Evolutionary conservation across 1,140 invertebrate genomes (phyloP), one percentile per base, ranked within the genome.

Genomic region (Heliconius congener): DNA sequence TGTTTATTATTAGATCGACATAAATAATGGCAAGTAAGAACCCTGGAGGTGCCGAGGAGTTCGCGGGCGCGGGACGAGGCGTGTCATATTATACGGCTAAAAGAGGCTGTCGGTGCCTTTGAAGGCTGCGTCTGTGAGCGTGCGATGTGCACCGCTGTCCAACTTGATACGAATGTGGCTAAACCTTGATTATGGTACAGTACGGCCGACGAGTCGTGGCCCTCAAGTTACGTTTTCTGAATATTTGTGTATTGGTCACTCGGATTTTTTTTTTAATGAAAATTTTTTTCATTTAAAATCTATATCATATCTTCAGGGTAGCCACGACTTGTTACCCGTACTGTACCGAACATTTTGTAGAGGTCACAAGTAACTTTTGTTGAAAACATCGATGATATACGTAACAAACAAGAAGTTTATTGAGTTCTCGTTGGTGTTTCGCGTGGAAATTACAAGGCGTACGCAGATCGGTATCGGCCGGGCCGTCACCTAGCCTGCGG

Each of bases 61-160:
- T 89, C 80, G 88, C 86, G 87, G 87, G 89, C 84, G 84, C 81
- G 85, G 89, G 87, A 84, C 86, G 88, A 87, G 85, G 87, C 88
- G 89, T 91, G 91, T 94, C 92, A 93, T 93, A 94, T 95, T 94
- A 94, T 93, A 91, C 91, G 88, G 92, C 91, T 94, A 94, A 94
- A 94, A 92, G 91, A 94, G 91, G 86, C 90, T 94, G 90, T 94
- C 93, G 93, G 94, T 93, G 88, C 92, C 91, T 95, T 95, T 95
- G 94, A 95, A 93, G 91, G 81, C 81, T 66, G 81, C 82, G 74
- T 84, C 85, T 88, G 89, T 91, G 90, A 91, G 89, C 86, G 88
- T 88, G 84, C 83, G 86, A 86, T 89, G 89, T 87, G 89, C 89
- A 87, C 86, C 89, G 90, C 91, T 90, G 89, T 92, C 91, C 88